phyloP scores from a whole-genome alignment of 1,140 invertebrate genomes.

The Lordiphosa clarofinis region DNA sequence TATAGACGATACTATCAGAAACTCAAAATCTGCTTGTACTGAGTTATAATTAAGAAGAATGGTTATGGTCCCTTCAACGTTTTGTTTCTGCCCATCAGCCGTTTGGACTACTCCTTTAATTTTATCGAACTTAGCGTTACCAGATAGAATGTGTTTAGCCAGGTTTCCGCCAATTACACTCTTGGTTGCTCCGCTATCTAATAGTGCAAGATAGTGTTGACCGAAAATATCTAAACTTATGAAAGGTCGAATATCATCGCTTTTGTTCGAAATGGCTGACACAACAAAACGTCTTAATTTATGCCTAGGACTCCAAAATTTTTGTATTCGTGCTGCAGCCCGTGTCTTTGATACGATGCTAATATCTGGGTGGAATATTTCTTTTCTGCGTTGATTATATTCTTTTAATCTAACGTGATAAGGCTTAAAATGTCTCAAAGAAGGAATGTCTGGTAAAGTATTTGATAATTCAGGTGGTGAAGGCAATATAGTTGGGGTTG shows the following conservation, averaged over 20 bases:
- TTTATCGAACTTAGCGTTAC: slow-evolving; percentile 1
- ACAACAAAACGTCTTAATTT: too few relatives aligned
- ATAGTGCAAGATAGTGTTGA: background rate
- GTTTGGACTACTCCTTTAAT: slow-evolving; percentile 4
- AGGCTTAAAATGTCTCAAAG: too few relatives aligned
- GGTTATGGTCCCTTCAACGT: background rate
- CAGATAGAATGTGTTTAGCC: background rate
- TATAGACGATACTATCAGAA: slow-evolving; percentile 15
- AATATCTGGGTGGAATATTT: too few relatives aligned
- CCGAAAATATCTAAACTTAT: slow-evolving; percentile 3
- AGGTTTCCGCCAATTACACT: slow-evolving; percentile 15
- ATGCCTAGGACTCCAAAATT: too few relatives aligned
- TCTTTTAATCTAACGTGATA: too few relatives aligned
- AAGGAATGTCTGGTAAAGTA: too few relatives aligned
- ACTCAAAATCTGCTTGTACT: slow-evolving; percentile 5
- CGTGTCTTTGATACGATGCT: too few relatives aligned
- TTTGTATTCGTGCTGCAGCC: too few relatives aligned
- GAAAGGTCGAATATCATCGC: slow-evolving; percentile 22
- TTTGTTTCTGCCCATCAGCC: slow-evolving; percentile 15
- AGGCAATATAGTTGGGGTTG: too few relatives aligned
- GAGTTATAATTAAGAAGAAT: slow-evolving; percentile 12
- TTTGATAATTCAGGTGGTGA: too few relatives aligned
- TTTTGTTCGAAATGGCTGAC: too few relatives aligned
- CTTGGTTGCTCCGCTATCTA: slow-evolving; percentile 21
- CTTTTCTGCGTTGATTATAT: too few relatives aligned